Evolutionary conservation across 2,797 vertebrate species (phyloP).

Genomic region (Rhynchonycteris naso): DNA sequence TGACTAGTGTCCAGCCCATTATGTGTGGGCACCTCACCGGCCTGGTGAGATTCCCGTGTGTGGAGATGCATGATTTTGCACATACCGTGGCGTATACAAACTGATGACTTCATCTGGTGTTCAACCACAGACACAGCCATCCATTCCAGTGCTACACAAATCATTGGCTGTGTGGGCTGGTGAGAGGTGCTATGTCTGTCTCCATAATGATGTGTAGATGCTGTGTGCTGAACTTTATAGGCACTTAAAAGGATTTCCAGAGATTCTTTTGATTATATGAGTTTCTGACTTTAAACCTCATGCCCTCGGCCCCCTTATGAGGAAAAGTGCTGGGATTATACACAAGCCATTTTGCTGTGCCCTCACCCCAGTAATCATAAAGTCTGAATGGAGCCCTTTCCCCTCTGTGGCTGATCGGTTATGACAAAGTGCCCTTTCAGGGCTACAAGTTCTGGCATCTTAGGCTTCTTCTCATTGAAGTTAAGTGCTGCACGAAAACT

Average conservation of each 20-base stretch:
- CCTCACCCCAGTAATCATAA: not conserved
- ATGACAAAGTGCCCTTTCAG: not conserved
- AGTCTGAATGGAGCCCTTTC: not conserved
- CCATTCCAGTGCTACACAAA: not conserved
- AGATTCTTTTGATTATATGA: not conserved
- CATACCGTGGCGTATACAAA: not conserved
- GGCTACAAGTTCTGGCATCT: not conserved
- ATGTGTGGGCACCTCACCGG: fast-evolving
- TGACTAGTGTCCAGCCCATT: not conserved
- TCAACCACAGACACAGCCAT: not conserved
- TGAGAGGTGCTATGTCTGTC: not conserved
- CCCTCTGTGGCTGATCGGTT: not conserved
- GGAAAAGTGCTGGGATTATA: not conserved
- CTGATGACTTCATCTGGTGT: not conserved
- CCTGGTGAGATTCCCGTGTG: not conserved
- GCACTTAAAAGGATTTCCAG: not conserved
- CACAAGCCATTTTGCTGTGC: not conserved
- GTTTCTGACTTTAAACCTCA: not conserved
- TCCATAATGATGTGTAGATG: not conserved
- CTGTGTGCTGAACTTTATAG: not conserved
- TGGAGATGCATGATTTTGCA: not conserved
- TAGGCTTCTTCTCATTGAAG: not conserved
- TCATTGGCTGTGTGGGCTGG: not conserved
- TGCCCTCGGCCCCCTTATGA: fast-evolving
- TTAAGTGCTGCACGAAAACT: not conserved